Evolutionary conservation across 2,888 invertebrate genomes (phyloP).

Genomic region (Drosophila neutralis): DNA sequence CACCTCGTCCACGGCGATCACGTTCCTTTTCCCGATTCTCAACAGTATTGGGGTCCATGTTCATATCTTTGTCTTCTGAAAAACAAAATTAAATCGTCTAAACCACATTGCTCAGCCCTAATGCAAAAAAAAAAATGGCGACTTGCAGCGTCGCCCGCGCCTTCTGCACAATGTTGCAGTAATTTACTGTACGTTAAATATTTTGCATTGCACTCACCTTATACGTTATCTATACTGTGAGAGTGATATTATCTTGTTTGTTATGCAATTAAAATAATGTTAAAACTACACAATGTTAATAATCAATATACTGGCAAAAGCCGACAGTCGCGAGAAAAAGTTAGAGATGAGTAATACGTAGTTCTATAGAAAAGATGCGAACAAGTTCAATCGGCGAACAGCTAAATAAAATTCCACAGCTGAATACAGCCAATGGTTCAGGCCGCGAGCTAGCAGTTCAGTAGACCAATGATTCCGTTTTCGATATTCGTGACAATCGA

Average conservation of each 20-base stretch:
- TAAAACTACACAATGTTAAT: slow-evolving; percentile 18
- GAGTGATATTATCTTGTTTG: not conserved
- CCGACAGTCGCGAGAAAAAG: slow-evolving; percentile 34
- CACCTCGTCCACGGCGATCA: slow-evolving; percentile 88
- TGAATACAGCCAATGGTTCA: not conserved
- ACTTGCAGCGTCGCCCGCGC: slow-evolving; percentile 39
- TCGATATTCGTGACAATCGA: not conserved
- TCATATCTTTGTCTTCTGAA: slow-evolving; percentile 57
- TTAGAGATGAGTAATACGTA: slow-evolving; percentile 19
- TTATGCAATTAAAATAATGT: slow-evolving; percentile 20
- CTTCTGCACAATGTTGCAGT: not conserved
- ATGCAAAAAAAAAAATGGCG: slow-evolving; percentile 58
- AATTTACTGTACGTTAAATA: not conserved
- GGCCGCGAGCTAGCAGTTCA: not conserved
- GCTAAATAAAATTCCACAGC: not conserved
- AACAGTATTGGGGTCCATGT: slow-evolving; percentile 64
- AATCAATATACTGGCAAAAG: slow-evolving; percentile 47
- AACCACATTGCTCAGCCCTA: slow-evolving; percentile 29
- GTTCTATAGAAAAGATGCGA: slow-evolving; percentile 2
- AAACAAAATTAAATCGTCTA: slow-evolving; percentile 21
- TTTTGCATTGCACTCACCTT: slow-evolving; percentile 30
- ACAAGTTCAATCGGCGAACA: not conserved
- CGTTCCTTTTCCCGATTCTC: slow-evolving; percentile 85
- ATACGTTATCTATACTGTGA: not conserved
- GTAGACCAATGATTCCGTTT: not conserved